A percentile compares a stretch with the other conserved stretches of the same genome.
These are phyloP conservation scores for Zeuzera pyrina DNA, from an alignment of 2,888 invertebrate species.

Conservation along the genomic window DNA sequence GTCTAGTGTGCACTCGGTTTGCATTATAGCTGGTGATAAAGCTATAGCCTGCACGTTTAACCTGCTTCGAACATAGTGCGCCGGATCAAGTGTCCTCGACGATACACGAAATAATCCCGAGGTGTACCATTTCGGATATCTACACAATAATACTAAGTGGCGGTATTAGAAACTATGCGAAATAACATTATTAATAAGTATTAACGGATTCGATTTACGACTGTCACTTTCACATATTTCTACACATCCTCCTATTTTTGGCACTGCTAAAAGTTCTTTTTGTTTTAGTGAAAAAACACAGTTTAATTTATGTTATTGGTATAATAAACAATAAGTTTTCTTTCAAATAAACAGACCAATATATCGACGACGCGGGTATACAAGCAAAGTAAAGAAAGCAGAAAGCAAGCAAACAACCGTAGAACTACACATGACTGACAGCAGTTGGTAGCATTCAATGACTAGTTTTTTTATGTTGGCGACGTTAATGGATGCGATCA, in stretches of 20 bases:
- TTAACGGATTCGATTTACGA: constrained; percentile 49
- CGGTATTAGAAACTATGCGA: constrained; percentile 54
- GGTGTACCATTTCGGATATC: constrained; percentile 36
- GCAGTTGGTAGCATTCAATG: constrained; percentile 32
- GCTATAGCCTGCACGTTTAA: constrained; percentile 38
- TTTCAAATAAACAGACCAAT: constrained; percentile 46
- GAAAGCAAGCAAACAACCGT: constrained; percentile 51
- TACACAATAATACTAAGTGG: constrained; percentile 39
- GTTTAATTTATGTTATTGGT: constrained; percentile 38
- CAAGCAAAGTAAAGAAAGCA: constrained; percentile 54
- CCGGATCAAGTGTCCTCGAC: constrained; percentile 45
- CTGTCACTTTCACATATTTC: constrained; percentile 63
- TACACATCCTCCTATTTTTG: constrained; percentile 37
- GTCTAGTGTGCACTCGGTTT: constrained; percentile 55
- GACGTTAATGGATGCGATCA: constrained; percentile 32
- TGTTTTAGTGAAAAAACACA: constrained; percentile 24
- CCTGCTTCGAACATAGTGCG: constrained; percentile 63
- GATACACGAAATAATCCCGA: constrained; percentile 34
- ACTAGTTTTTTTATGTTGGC: constrained; percentile 27
- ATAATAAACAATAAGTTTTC: constrained; percentile 38
- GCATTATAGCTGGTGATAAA: constrained; percentile 54
- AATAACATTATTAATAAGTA: constrained; percentile 54
- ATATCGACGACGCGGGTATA: constrained; percentile 56
- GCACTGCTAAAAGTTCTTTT: constrained; percentile 27
- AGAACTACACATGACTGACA: constrained; percentile 41